Conservation (phyloP, 2,888 invertebrate species). For the Drosophila buzzatii region DNA sequence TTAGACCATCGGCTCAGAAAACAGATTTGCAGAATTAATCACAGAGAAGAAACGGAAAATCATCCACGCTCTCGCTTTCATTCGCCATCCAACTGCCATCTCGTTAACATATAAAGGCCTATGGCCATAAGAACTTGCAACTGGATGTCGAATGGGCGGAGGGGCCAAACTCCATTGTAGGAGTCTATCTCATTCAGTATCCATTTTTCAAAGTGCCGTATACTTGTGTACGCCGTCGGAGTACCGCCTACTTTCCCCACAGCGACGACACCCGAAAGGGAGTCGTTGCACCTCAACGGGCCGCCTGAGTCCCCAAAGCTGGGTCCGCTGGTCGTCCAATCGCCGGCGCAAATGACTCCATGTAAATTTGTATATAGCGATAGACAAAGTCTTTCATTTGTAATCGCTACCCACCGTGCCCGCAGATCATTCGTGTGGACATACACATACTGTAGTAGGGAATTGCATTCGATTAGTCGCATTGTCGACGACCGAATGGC, state of each 20-base stretch:
- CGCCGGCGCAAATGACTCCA: too few relatives aligned
- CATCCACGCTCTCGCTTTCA: not conserved
- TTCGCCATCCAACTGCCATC: not conserved
- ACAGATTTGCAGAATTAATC: not conserved
- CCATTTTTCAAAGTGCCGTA: not conserved
- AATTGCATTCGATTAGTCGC: not conserved
- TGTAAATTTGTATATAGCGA: fast-evolving
- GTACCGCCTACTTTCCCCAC: fast-evolving
- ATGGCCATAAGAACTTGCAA: not conserved
- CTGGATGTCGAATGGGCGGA: not conserved
- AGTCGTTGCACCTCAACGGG: too few relatives aligned
- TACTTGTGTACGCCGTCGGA: not conserved
- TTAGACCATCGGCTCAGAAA: too few relatives aligned
- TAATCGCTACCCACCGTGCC: not conserved
- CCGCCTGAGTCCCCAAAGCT: too few relatives aligned
- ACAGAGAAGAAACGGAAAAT: not conserved
- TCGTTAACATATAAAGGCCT: not conserved
- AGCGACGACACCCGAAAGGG: not conserved
- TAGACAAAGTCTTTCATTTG: too few relatives aligned
- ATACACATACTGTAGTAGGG: fast-evolving
- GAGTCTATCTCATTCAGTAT: fast-evolving
- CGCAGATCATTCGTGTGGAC: not conserved
- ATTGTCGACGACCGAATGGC: not conserved
- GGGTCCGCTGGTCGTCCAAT: too few relatives aligned
- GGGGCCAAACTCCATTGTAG: not conserved